Base-by-base conservation (phyloP, 2,797 vertebrate species). In the Odontamblyopus lacepedii region DNA sequence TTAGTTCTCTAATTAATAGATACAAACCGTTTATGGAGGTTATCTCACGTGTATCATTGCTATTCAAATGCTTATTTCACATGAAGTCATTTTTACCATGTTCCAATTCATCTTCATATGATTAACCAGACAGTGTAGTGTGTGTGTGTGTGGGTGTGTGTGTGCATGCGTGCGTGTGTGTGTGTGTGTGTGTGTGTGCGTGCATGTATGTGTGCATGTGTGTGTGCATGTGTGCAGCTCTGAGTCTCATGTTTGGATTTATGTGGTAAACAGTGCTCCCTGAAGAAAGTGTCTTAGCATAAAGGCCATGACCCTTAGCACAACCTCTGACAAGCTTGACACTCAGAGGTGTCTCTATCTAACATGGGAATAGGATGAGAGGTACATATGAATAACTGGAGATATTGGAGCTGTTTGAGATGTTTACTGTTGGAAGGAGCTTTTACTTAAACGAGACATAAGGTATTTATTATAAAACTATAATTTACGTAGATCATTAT, bases 221-320 rank as follows among this genome's bases (percentile, higher is more conserved):
- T 12, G 38, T 11, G 38, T 41, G 50, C 6, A 1, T 53, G 15
- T n/a, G 16, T 53, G 51, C 7, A 27, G 67, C 73, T 69, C 59
- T 77, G 59, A 61, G 50, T 27, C 55, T 76, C 74, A 59, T 78
- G 76, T 83, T 74, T 69, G 44, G 69, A 74, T 69, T 74, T 78
- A 2, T 5, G 55, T 67, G 35, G 59, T 69, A 82, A 83, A 72
- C 60, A 5, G 6, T 7, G 27, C 70, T 79, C 87, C 79, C 87
- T 7, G 41, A 77, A 79, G 89, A 87, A 55, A 67, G 18, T 87
- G 85, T 89, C 59, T 77, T 82, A 90, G 90, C 90, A 91, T 68
- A 81, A 79, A 87, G 82, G 85, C 64, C 44, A 4, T 63, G 87
- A 87, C 87, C 89, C 83, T 67, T 81, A 80, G 79, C 0, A 3